Evolutionary conservation across 2,888 invertebrate genomes (phyloP), one percentile per base, ranked within the genome.

Genomic region (Harpalus rufipes): DNA sequence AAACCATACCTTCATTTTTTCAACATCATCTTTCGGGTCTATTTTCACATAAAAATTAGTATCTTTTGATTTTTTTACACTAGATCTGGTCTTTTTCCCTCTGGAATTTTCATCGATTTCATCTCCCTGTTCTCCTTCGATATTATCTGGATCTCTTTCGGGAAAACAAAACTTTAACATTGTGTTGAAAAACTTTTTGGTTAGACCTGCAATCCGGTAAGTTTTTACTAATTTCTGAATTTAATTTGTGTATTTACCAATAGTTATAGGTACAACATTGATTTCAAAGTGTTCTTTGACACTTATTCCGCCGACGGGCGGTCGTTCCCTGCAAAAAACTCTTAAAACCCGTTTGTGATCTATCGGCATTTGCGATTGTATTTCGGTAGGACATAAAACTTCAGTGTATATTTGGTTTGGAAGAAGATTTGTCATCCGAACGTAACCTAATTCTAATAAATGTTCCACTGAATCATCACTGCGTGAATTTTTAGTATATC

Each of bases 261-360:
- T 97, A 0, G 96, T 96, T 86, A 99, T 94, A 7, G 99, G 99
- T 12, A 98, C 97, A 63, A 99, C 96, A 92, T 99, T 99, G 87
- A 99, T 98, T 92, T 99, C 99, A 91, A 99, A 98, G 91, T 99
- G 98, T 90, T 99, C 99, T 90, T 99, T 99, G 12, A 99, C 98
- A 0, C 98, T 97, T 88, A 99, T 99, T 1, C 99, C 99, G n/a
- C 98, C 99, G 6, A 99, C 99, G 0, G 98, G 98, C 68, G 98
- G 97, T 87, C 97, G 96, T 91, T 99, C 99, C 85, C 98, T 94
- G 88, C 99, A 99, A 91, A 98, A 97, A 72, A 99, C 96, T 86
- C 99, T 94, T 86, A 99, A 92, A 18, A 98, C 97, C 89, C 98
- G 92, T 91, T 97, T 97, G 58, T 97, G 94, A 85, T 98, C 98